A percentile compares a stretch with the other conserved stretches of the same genome.
phyloP scores from a whole-genome alignment of 2,113 vertebrate species.

The Oreochromis spilurus region DNA sequence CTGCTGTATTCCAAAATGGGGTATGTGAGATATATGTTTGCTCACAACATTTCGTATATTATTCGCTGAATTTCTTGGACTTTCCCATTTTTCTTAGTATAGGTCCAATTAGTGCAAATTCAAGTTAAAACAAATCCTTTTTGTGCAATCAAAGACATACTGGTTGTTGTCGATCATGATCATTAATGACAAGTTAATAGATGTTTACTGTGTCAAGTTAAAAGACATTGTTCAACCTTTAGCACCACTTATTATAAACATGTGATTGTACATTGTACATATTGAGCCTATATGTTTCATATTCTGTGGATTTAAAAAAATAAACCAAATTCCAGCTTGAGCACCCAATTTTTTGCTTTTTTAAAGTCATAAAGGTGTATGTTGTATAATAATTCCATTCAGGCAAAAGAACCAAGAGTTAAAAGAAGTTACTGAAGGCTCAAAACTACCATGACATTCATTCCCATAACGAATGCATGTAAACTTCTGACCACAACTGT shows the following conservation, averaged over 20 bases:
- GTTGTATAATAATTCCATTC: background rate
- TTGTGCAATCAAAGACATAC: background rate
- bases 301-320: background rate
- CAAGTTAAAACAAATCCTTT: background rate
- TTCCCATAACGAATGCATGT: background rate
- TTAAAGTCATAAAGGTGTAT: background rate
- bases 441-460: background rate
- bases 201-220: background rate
- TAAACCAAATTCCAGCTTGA: background rate
- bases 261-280: background rate
- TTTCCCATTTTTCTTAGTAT: background rate
- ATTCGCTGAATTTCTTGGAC: background rate
- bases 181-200: background rate
- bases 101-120: background rate
- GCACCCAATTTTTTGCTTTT: background rate
- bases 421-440: background rate
- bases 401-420: background rate
- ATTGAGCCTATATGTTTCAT: background rate
- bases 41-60: no score
- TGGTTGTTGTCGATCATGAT: background rate
- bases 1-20: no score
- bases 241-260: background rate
- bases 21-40: no score
- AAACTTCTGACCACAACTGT: background rate
- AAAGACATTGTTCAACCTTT: background rate